A percentile compares a stretch with the other conserved stretches of the same genome.
Evolutionary conservation across 2,113 vertebrate genomes (phyloP).

Genomic region (Rhombomys opimus): DNA sequence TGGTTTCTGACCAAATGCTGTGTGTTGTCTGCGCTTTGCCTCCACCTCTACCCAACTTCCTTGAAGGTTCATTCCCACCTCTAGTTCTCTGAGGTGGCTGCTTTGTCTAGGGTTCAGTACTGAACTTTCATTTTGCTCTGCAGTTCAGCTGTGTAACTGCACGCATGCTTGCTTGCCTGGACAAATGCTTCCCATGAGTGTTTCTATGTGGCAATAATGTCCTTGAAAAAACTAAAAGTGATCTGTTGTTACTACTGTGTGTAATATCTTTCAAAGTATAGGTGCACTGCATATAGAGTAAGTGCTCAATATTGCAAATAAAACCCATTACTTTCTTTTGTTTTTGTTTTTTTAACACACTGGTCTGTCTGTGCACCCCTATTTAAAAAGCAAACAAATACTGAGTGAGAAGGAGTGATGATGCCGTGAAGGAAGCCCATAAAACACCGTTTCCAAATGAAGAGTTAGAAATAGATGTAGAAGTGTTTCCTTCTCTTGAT

Average conservation of each 20-base stretch:
- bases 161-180: too few species aligned
- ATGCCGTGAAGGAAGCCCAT: background rate
- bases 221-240: background rate
- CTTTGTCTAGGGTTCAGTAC: background rate
- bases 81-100: background rate
- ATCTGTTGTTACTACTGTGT: background rate
- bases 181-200: background rate
- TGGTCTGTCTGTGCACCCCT: background rate
- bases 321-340: background rate
- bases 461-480: slow-evolving; percentile 45
- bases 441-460: background rate
- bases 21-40: background rate
- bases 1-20: background rate
- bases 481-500: background rate
- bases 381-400: background rate
- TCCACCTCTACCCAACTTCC: background rate
- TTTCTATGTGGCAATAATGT: background rate
- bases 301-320: background rate
- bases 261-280: background rate
- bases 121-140: background rate
- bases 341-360: background rate
- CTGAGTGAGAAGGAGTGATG: background rate
- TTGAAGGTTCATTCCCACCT: background rate
- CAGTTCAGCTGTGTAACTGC: background rate
- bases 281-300: background rate